Evolutionary conservation across 2,797 vertebrate genomes (phyloP), one percentile per base, ranked within the genome.

Genomic region (Halcyon leucocephala): DNA sequence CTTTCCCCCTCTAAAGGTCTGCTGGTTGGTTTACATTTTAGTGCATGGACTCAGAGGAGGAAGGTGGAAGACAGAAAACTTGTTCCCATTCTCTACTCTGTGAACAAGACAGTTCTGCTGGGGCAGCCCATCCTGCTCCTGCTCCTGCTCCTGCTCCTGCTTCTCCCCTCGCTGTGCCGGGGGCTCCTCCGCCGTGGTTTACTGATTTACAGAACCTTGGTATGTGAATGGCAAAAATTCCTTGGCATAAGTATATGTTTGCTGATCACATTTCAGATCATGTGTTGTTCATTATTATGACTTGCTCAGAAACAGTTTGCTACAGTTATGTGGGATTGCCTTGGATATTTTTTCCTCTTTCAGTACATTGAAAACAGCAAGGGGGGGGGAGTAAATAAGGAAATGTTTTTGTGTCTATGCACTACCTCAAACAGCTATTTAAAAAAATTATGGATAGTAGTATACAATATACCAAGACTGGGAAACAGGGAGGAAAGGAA

Each of bases 251-350:
- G 97, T 93, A 44, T 97, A 97, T 98, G 97, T 98, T 98, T 98
- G 98, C 98, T 98, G 98, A 98, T 98, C 98, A 96, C 98, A 98
- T 98, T 98, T 98, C 98, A 98, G 96, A 98, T 98, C 98, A 98
- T 98, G 98, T 98, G 98, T 98, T 98, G 97, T 97, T 98, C 98
- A 98, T 98, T 98, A 98, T 98, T 98, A 97, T 97, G 97, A 98
- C 98, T 98, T 96, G 97, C 98, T 97, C 97, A 96, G 97, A 97
- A 98, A 98, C 97, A 97, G 97, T 98, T 98, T 98, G 97, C 98
- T 97, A 95, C 95, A 97, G 97, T 97, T 98, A 97, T 95, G 97
- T 95, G 96, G 97, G 97, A 97, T 97, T 96, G 92, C 97, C 97
- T 98, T 81, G 73, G 90, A 95, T 85, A 91, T 88, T 95, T 91